Base-by-base conservation (phyloP, 2,797 vertebrate genomes). In the Melanotaenia trifasciata region DNA sequence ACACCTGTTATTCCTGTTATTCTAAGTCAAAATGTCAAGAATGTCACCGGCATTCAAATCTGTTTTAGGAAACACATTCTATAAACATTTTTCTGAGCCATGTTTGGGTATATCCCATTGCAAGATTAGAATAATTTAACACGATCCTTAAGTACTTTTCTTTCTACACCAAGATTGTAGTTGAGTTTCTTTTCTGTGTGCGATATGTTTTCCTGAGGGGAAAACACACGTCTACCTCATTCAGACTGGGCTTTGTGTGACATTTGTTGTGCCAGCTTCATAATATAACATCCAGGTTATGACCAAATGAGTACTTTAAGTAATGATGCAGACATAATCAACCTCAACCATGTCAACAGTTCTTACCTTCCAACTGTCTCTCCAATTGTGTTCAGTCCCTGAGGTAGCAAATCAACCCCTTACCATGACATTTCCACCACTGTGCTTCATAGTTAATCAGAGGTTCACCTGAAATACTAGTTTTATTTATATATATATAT, bases 51-150 rank as follows among this genome's bases (percentile, higher is more conserved):
- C 33, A 65, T 38, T 38, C 14, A 53, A 64, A 64, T 65, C 32
- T 26, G 63, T 32, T 53, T 28, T 58, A 30, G 57, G 22, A 67
- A 43, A 40, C 16, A 13, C 53, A 57, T 67, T 22, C 53, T 7
- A 4, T 67, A 67, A 57, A 16, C 1, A 35, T 54, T 47, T 47
- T 59, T 51, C 26, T 60, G 22, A 45, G 56, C 38, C 65, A 45
- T 14, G 22, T 33, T 28, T 45, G 10, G 35, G 43, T 60, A 1
- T 5, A 53, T 53, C 10, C 1, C 45, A n/a, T 22, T n/a, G 45
- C 45, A 53, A 24, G 10, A 4, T 24, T 24, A 24, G 12, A 13
- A 53, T 13, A 24, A 24, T 26, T 53, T 53, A 5, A 8, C 47
- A 51, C 13, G 4, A 24, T 11, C 8, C 22, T 51, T 22, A 50